Evolutionary conservation across 1,140 invertebrate species (phyloP), one percentile per base, ranked within the genome.

Genomic region (Sitophilus oryzae): DNA sequence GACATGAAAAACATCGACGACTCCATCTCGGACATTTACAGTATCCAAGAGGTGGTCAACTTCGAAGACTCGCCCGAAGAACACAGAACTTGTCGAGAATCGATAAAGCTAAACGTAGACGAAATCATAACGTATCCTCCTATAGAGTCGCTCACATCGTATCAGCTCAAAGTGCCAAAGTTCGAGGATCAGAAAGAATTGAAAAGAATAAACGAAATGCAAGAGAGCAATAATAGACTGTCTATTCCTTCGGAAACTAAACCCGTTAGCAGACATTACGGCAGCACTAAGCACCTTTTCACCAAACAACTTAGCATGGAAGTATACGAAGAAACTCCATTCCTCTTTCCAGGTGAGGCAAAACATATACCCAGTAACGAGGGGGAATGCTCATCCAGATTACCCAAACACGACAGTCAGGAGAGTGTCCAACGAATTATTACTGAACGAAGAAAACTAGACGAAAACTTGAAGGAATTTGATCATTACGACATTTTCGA

Each of bases 221-320:
- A 52, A 36, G 55, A 52, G 14, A 61, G 25, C 18, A n/a, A n/a
- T n/a, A 66, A 64, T 35, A 37, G 55, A 34, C 53, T 73, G 30
- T 54, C 55, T 37, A 56, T 73, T 10, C 65, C 67, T 0, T 52
- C 49, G 14, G 66, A 66, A 58, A 41, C 50, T 11, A 66, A 68
- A 51, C 65, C 65, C 1, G 23, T 66, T 5, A 67, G 67, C 16
- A 68, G 65, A 59, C 58, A 71, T 20, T 75, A 71, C 52, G 73
- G 72, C 10, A 75, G 72, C 54, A 70, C 70, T 6, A 73, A 71
- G 51, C 69, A 71, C 57, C 57, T 73, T 3, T 71, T 73, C 52
- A 56, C 64, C 40, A 71, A 66, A 59, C 70, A 67, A 56, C 57
- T 51, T 52, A 68, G 58, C 35, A 70, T 68, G 59, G 66, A 66